These are phyloP conservation scores for Apus apus DNA, from an alignment of 2,113 vertebrate species.

Conservation along the genomic window DNA sequence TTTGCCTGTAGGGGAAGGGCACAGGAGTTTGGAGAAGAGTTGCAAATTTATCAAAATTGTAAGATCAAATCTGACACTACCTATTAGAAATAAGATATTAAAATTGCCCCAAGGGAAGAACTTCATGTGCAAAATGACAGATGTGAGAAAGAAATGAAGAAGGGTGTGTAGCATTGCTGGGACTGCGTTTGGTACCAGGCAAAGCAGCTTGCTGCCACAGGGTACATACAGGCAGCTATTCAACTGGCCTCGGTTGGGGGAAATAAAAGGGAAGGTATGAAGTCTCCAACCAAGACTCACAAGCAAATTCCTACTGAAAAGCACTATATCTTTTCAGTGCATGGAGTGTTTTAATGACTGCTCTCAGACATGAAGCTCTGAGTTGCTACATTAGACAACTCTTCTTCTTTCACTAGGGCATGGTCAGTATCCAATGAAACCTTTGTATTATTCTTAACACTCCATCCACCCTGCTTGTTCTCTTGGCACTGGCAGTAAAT, in stretches of 20 bases:
- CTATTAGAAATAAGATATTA: constrained; percentile 21
- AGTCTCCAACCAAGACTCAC: background rate
- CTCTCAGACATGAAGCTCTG: background rate
- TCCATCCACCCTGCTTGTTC: background rate
- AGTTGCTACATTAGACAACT: background rate
- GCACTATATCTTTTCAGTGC: background rate
- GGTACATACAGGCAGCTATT: background rate
- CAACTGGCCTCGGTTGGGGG: background rate
- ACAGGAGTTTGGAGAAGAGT: background rate
- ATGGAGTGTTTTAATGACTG: background rate
- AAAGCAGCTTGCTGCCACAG: background rate
- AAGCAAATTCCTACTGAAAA: background rate
- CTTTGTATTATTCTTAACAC: background rate
- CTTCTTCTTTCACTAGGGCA: background rate
- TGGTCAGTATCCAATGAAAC: background rate
- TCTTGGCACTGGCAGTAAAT: background rate
- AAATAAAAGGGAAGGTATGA: background rate
- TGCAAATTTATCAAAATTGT: constrained; percentile 30
- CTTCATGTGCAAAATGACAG: background rate
- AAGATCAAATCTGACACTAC: constrained; percentile 8
- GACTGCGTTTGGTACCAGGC: background rate
- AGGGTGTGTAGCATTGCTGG: background rate
- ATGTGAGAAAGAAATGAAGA: background rate
- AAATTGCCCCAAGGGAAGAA: constrained; percentile 16
- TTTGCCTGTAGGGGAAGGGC: background rate